Evolutionary conservation across 2,888 invertebrate species (phyloP).

Genomic region (Agriopis aurantiaria): DNA sequence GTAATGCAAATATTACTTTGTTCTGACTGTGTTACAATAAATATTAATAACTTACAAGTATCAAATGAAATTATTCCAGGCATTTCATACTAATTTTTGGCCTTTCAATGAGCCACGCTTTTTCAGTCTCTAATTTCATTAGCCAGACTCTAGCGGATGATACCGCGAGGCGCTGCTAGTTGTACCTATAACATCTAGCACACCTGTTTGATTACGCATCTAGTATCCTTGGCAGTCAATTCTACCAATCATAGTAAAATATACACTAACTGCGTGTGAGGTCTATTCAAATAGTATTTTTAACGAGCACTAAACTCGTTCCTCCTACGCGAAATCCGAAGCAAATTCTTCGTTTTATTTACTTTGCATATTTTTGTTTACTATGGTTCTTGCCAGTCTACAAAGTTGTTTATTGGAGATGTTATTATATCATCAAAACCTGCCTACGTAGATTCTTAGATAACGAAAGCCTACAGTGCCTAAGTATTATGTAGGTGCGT

Average conservation of each 20-base stretch:
- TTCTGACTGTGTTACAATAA: no score
- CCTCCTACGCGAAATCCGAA: conserved; percentile 24
- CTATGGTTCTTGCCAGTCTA: conserved; percentile 7
- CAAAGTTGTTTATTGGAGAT: conserved; percentile 9
- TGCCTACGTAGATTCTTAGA: conserved; percentile 13
- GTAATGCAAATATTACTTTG: no score
- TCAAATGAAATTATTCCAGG: no score
- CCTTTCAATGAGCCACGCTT: no score
- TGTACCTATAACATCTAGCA: background rate
- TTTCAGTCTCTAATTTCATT: no score
- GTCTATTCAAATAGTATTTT: conserved; percentile 23
- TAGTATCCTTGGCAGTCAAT: conserved; percentile 10
- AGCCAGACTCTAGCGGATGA: no score
- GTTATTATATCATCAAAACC: conserved; percentile 8
- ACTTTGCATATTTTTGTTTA: conserved; percentile 22
- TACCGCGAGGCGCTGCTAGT: no score
- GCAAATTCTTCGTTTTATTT: conserved; percentile 24
- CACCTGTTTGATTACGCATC: background rate
- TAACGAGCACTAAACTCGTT: conserved; percentile 20
- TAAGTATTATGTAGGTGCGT: background rate
- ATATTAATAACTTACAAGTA: no score
- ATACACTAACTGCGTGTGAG: conserved; percentile 17
- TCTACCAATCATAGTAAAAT: conserved; percentile 18
- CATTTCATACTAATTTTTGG: no score
- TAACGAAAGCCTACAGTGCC: background rate